These are phyloP conservation scores for Andricus quercusramuli DNA, from an alignment of 2,888 invertebrate genomes.

Conservation along the genomic window DNA sequence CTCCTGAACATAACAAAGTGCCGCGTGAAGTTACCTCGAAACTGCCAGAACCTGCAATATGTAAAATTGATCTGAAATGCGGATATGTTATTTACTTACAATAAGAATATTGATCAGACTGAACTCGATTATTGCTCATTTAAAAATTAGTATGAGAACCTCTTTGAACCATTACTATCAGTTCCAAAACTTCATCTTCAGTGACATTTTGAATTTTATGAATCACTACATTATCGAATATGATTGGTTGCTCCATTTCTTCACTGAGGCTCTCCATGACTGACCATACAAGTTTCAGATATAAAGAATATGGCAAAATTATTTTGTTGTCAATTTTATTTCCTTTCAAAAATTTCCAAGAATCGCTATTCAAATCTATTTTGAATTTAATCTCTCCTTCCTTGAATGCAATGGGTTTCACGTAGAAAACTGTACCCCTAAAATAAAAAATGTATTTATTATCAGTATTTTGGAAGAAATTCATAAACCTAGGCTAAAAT, in stretches of 20 bases:
- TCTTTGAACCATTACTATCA: conserved; percentile 72
- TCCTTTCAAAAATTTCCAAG: conserved; percentile 77
- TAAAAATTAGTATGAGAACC: background rate
- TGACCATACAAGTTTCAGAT: conserved; percentile 79
- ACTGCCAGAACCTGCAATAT: conserved; percentile 61
- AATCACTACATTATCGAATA: conserved; percentile 78
- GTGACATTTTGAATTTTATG: conserved; percentile 77
- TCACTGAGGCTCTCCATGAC: conserved; percentile 78
- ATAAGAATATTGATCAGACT: no score
- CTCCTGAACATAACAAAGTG: conserved; percentile 85
- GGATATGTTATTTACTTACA: no score
- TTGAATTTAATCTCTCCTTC: conserved; percentile 64
- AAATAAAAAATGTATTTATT: background rate
- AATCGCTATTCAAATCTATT: conserved; percentile 70
- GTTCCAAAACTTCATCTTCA: conserved; percentile 73
- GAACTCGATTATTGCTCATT: no score
- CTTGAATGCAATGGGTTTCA: background rate
- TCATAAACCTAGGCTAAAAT: no score
- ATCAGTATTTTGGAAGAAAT: no score
- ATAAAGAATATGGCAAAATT: conserved; percentile 83
- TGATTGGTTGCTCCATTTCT: conserved; percentile 72
- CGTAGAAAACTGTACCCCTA: conserved; percentile 78
- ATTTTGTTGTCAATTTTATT: conserved; percentile 82
- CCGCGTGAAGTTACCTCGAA: conserved; percentile 84
- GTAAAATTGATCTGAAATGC: no score